Evolutionary conservation across 2,113 vertebrate genomes (phyloP), one percentile per base, ranked within the genome.

Genomic region (Candoia aspera): DNA sequence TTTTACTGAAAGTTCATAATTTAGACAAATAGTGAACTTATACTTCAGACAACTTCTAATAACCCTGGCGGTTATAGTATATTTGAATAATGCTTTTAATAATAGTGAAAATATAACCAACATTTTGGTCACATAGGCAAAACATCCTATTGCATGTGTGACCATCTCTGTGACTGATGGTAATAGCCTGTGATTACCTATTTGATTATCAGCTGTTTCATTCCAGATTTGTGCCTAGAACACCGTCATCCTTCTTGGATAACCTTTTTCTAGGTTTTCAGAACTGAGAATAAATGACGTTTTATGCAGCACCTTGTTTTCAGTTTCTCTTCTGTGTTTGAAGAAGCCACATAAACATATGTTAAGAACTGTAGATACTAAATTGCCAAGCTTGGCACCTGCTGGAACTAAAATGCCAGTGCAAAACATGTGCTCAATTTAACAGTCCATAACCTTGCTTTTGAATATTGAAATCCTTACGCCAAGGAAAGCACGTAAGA

Each of bases 381-480:
- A 95, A 96, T 94, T 96, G 95, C 94, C 94, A 96, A 95, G 93
- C 95, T 92, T 96, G 95, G 96, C 95, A 95, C 93, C 96, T 96
- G 95, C 93, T 95, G 94, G 94, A 97, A 95, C 92, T 94, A 94
- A 97, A 96, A 97, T 95, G 96, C 96, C 96, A 95, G 33, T 94
- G 95, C 89, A 95, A 95, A 96, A 95, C 93, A 95, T 94, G 94
- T 95, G 94, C 95, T 97, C 96, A 96, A 95, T 93, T 96, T 96
- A 97, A 96, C 94, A 96, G 96, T 94, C 96, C 93, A 79, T 96
- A 96, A 94, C 94, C 89, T 90, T 96, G 94, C 94, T 96, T 97
- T 97, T 94, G 91, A 97, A 95, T 91, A 96, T 49, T 95, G 93
- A 94, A 96, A 95, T 95, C 95, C 91, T 94, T 95, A 94, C 91